Base-by-base conservation (phyloP, 2,888 invertebrate species). In the Eupithecia centaureata region DNA sequence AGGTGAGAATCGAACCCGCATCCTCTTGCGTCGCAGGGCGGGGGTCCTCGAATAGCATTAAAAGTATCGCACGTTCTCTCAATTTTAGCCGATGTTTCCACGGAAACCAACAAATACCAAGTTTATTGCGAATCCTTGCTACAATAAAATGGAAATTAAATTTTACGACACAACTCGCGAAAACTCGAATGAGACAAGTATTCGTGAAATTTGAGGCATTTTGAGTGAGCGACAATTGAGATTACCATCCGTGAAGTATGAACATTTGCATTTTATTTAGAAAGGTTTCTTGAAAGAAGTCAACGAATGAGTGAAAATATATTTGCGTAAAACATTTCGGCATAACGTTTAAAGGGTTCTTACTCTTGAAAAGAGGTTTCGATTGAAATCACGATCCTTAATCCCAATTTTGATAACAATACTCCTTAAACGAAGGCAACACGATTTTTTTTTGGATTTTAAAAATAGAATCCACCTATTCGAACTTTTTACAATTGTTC, bases 111-210 rank as follows among this genome's bases (percentile, higher is more conserved):
- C 32, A 57, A 81, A 84, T 84, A 85, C 86, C 80, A 82, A 83
- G 76, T 86, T 87, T 85, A 87, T 86, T 81, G 80, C 79, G 72
- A 82, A 79, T 81, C 79, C 79, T 77, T 78, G 75, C 82, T 79
- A 75, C 74, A 78, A 78, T 85, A 84, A 85, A 86, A 85, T 76
- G 76, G 68, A 77, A 85, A 86, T 86, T 86, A 84, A 82, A 83
- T 84, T 85, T 86, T 83, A 83, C 80, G 79, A 77, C 73, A 64
- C 64, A 72, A 72, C 73, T 72, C 64, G 66, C 63, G 59, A 70
- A 67, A 61, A 68, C 32, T 33, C 35, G 63, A 54, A 42, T 25
- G 22, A 30, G 54, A 51, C 61, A 57, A 61, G 58, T 65, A 68
- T 42, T 64, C 38, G 52, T 32, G 18, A 42, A 38, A 59, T 51